Evolutionary conservation across 2,797 vertebrate species (phyloP), one percentile per base, ranked within the genome.

Genomic region (Morus bassanus): DNA sequence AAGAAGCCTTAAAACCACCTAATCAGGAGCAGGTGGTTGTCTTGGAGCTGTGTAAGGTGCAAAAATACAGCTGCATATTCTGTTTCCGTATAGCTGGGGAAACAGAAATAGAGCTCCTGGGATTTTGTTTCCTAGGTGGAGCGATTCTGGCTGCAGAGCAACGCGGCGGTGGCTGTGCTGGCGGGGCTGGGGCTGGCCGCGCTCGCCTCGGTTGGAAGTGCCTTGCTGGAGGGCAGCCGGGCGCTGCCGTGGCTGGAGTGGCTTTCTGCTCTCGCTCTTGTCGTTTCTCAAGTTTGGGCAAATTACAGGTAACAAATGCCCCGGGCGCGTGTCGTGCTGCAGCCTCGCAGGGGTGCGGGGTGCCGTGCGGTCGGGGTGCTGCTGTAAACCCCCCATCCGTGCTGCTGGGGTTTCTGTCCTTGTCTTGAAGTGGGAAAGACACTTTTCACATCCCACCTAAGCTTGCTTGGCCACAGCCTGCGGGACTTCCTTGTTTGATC

Each of bases 141-240:
- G 93, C 98, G 99, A 61, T 99, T 99, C 98, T 99, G 99, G 99
- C 98, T 99, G 93, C 99, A 99, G 98, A 99, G 99, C 78, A 99
- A 99, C 2, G 99, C 98, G 0, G 98, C 98, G 61, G 96, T 99
- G 95, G 99, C 98, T 3, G 98, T 99, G 95, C 98, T 99, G 80
- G 98, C 99, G 3, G 99, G 99, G 68, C 83, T 99, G 11, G 99
- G 99, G 15, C 96, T 99, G 96, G 98, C 98, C 63, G 74, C 94
- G 0, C 96, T 98, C 7, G 85, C 95, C 72, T 95, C 87, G 3
- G 87, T 97, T 16, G 97, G 98, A 31, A 97, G 96, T 51, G 84
- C 96, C 22, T 79, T 96, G 91, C 96, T 99, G 76, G 97, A 95
- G 73, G 65, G n/a, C 48, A 96, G 95, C 65, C 18, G 54, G 5